Evolutionary conservation across 2,888 invertebrate genomes (phyloP).

Genomic region (Agrochola litura): DNA sequence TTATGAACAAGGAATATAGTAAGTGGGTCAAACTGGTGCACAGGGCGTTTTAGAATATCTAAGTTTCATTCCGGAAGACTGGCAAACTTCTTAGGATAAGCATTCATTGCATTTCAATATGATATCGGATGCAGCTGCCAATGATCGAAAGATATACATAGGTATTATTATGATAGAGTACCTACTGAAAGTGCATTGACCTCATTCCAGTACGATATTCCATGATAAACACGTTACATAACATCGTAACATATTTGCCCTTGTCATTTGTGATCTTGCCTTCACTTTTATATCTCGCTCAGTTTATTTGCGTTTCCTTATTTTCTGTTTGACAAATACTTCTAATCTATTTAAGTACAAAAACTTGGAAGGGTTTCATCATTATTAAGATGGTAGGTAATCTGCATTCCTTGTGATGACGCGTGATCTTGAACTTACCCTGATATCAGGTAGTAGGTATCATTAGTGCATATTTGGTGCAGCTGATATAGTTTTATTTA

Average conservation of each 20-base stretch:
- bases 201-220: slow-evolving; percentile 6
- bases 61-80: neutral
- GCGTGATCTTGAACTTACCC: slow-evolving; percentile 4
- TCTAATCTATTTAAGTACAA: neutral
- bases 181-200: slow-evolving; percentile 29
- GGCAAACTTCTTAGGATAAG: neutral
- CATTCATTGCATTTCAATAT: slow-evolving; percentile 5
- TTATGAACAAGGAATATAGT: neutral
- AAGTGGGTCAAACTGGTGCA: neutral
- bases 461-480: neutral
- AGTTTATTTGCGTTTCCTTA: slow-evolving; percentile 34
- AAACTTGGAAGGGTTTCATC: neutral
- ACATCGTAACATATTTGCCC: slow-evolving; percentile 25
- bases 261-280: slow-evolving; percentile 28
- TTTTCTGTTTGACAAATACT: slow-evolving; percentile 27
- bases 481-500: neutral
- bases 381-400: too few relatives aligned
- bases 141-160: slow-evolving; percentile 3
- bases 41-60: neutral
- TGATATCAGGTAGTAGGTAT: neutral
- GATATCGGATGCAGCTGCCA: slow-evolving; percentile 8
- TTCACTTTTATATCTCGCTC: slow-evolving; percentile 9
- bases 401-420: neutral
- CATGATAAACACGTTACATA: slow-evolving; percentile 11
- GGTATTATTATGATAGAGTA: neutral